These are phyloP conservation scores for Elmis aenea DNA, from an alignment of 2,888 invertebrate species.

Conservation along the genomic window DNA sequence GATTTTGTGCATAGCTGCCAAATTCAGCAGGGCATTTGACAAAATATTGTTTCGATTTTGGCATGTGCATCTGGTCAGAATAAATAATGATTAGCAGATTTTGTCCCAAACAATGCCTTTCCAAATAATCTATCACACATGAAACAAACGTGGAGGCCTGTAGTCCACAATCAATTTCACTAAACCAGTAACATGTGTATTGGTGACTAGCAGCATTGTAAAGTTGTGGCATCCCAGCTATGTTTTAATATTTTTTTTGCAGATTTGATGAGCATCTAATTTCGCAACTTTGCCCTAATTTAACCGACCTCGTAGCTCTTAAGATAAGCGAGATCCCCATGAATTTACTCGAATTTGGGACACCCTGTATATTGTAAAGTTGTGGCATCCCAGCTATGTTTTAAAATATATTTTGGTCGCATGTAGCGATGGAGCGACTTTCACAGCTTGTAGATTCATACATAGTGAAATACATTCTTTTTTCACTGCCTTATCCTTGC, in stretches of 20 bases:
- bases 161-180: slow-evolving; percentile 19
- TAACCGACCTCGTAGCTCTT: too few relatives aligned
- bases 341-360: too few relatives aligned
- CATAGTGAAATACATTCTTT: slow-evolving; percentile 10
- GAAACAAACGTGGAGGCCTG: slow-evolving; percentile 22
- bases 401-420: slow-evolving; percentile 12
- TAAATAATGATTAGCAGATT: slow-evolving; percentile 10
- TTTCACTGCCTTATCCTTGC: slow-evolving; percentile 4
- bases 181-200: slow-evolving; percentile 20
- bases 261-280: too few relatives aligned
- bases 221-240: slow-evolving; percentile 20
- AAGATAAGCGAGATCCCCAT: too few relatives aligned
- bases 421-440: slow-evolving; percentile 7
- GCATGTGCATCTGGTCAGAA: slow-evolving; percentile 6
- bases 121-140: slow-evolving; percentile 22
- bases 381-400: slow-evolving; percentile 18
- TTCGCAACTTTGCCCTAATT: too few relatives aligned
- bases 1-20: neutral
- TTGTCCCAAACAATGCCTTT: slow-evolving; percentile 13
- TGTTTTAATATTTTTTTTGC: slow-evolving; percentile 17
- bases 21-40: neutral
- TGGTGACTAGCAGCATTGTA: slow-evolving; percentile 13
- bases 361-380: slow-evolving; percentile 25
- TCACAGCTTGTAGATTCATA: slow-evolving; percentile 18
- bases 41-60: neutral